Conservation (phyloP, 2,888 invertebrate genomes). For the Napeogenes inachia region DNA sequence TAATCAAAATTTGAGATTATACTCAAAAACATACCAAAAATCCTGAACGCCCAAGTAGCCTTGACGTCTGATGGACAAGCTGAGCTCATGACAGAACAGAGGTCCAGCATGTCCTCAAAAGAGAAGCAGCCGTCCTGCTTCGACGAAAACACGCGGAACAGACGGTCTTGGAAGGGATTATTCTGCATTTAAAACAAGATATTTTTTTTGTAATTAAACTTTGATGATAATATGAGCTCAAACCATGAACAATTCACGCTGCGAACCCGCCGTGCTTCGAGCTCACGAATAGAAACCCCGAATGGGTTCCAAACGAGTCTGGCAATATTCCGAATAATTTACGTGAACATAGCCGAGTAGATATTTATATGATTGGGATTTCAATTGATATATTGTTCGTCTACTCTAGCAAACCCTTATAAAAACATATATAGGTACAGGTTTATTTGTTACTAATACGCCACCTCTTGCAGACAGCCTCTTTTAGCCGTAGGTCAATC, state of each 20-base stretch:
- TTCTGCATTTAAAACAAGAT: constrained; percentile 60
- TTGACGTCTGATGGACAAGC: constrained; percentile 84
- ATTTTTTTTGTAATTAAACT: neutral
- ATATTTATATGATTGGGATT: too few relatives aligned
- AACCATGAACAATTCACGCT: neutral
- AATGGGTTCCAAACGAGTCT: too few relatives aligned
- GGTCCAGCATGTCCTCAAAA: constrained; percentile 87
- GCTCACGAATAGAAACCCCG: too few relatives aligned
- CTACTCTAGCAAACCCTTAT: too few relatives aligned
- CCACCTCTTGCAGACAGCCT: too few relatives aligned
- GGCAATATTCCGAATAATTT: too few relatives aligned
- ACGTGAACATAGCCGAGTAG: too few relatives aligned
- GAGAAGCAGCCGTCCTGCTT: constrained; percentile 81
- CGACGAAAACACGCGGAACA: constrained; percentile 86
- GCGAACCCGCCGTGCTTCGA: too few relatives aligned
- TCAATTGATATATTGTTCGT: neutral
- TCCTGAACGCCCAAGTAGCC: constrained; percentile 85
- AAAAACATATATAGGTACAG: too few relatives aligned
- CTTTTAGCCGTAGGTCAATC: too few relatives aligned
- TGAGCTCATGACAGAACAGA: constrained; percentile 86
- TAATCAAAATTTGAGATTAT: neutral
- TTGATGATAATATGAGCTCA: neutral
- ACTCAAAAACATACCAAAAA: constrained; percentile 78
- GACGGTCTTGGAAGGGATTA: constrained; percentile 85
- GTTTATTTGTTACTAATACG: too few relatives aligned